Base-by-base conservation (phyloP, 2,888 invertebrate species). In the Luffia ferchaultella region DNA sequence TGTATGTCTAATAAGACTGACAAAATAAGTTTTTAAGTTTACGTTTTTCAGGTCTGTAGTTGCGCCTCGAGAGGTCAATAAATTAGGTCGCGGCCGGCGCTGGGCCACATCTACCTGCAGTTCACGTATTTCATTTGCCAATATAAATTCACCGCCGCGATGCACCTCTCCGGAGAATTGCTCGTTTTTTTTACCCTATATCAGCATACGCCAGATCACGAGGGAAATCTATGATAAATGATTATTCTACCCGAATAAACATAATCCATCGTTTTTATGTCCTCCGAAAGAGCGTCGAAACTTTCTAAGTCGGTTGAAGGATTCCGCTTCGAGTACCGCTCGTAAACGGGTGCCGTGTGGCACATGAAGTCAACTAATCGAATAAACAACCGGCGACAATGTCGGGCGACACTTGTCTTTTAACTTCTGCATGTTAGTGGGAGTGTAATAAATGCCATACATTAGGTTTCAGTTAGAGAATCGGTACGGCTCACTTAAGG, bases 381-480 rank as follows among this genome's bases (percentile, higher is more conserved):
- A n/a, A n/a, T n/a, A n/a, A n/a, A n/a, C n/a, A n/a, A n/a, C n/a
- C n/a, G n/a, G n/a, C n/a, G n/a, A n/a, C n/a, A n/a, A n/a, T n/a
- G n/a, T n/a, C n/a, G n/a, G n/a, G n/a, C n/a, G n/a, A n/a, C n/a
- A n/a, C n/a, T n/a, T n/a, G n/a, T n/a, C n/a, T n/a, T n/a, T n/a
- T n/a, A n/a, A n/a, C n/a, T n/a, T n/a, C n/a, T n/a, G n/a, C n/a
- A n/a, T n/a, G n/a, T n/a, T n/a, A n/a, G n/a, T n/a, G n/a, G n/a
- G n/a, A n/a, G n/a, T 77, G 65, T 79, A 79, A 82, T 77, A 76
- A 77, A 80, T 77, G 75, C 78, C 78, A 78, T 78, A 78, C 64
- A 80, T 80, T 79, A 77, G 67, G 65, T 70, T 71, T 65, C 74
- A 68, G 72, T 70, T 71, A 74, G 71, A 74, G 70, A 70, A 30